Evolutionary conservation across 1,140 invertebrate species (phyloP), one percentile per base, ranked within the genome.

Genomic region (Lepidurus packardi): DNA sequence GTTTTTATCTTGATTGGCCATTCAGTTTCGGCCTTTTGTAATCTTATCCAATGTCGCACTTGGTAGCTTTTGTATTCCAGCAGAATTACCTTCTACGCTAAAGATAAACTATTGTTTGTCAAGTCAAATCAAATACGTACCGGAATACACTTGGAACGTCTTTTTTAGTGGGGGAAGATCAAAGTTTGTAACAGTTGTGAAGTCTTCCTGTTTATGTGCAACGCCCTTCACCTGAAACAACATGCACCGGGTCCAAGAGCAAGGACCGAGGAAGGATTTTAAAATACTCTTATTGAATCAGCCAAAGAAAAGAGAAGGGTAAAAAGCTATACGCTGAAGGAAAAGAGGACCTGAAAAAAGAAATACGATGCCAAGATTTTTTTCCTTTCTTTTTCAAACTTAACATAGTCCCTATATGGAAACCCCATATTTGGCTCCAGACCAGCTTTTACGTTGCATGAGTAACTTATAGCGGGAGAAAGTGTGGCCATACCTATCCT

Each of bases 151-250:
- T 34, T 34, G 34, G 34, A 34, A 34, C 34, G 34, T 34, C 34
- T 34, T 34, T 34, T 34, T 34, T 34, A 4, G 34, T 34, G 3
- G 34, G 25, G 34, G 2, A 34, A 34, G 34, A 34, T 34, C 34
- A 34, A 34, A 34, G 34, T 34, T 34, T 34, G 34, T 34, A 34
- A 34, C 34, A 34, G 34, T 34, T 34, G 34, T 34, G 34, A 34
- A 34, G 34, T 77, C n/a, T 47, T 34, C 65, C 76, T 77, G 34
- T 34, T 47, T 47, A 45, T 43, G 8, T 65, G 34, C 76, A 47
- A 45, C 43, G 43, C 76, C 13, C 43, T 45, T 45, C 44, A 34
- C 44, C 76, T 77, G 43, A 45, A 43, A 34, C 76, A 34, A 43
- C 47, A 43, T 34, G 34, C 34, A 34, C 34, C 34, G 34, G 34